A percentile compares a stretch with the other conserved stretches of the same genome.
These are phyloP conservation scores for Enteromius mattozi DNA, from an alignment of 2,797 vertebrate species.

Conservation along the genomic window DNA sequence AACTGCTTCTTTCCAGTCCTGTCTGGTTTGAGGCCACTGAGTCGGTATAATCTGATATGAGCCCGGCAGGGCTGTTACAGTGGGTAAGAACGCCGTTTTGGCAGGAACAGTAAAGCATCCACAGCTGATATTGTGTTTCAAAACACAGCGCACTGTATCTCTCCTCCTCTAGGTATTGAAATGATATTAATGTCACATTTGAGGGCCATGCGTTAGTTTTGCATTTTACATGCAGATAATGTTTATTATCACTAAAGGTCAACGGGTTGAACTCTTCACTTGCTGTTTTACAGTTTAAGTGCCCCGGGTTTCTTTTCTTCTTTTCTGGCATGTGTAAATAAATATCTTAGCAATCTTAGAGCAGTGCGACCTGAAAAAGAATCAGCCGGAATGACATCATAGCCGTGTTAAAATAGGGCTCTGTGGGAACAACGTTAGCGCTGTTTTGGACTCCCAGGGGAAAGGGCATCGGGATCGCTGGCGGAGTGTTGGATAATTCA, in stretches of 20 bases:
- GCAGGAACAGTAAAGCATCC: constrained; percentile 26
- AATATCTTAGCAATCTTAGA: background rate
- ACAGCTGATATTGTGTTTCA: constrained; percentile 52
- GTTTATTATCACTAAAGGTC: background rate
- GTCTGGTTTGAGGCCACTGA: constrained; percentile 52
- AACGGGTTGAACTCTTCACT: background rate
- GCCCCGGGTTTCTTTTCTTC: background rate
- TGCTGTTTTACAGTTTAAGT: background rate
- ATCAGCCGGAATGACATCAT: constrained; percentile 13
- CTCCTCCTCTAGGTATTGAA: constrained; percentile 12
- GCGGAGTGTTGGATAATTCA: background rate
- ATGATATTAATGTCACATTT: background rate
- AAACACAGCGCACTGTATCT: constrained; percentile 30
- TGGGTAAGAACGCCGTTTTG: constrained; percentile 15
- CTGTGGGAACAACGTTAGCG: background rate
- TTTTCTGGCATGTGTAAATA: background rate
- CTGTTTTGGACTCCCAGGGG: background rate
- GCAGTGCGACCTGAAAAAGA: background rate
- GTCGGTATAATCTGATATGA: constrained; percentile 55
- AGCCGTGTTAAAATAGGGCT: background rate
- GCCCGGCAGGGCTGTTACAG: constrained; percentile 38
- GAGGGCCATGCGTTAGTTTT: background rate
- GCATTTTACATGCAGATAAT: background rate
- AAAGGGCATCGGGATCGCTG: background rate
- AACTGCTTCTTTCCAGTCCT: constrained; percentile 45